phyloP scores from a whole-genome alignment of 2,797 vertebrate genomes.

The Smutsia temminckii region DNA sequence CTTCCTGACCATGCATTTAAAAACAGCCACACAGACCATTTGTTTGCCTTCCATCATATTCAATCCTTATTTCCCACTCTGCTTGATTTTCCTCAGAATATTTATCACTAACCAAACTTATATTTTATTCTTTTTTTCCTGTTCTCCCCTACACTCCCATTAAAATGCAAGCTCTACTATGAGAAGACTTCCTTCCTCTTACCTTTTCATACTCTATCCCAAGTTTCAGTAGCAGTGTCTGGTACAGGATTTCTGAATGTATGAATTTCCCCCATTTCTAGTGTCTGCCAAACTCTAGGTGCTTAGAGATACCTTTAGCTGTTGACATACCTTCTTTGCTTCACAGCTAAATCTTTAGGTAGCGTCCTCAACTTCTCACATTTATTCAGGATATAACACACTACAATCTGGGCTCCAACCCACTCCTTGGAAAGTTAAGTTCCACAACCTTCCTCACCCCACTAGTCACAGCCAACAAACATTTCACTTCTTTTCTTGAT shows the following conservation, averaged over 20 bases:
- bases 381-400: neutral
- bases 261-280: neutral
- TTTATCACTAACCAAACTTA: constrained; percentile 14
- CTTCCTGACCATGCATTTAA: neutral
- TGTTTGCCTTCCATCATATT: neutral
- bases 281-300: neutral
- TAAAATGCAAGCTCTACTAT: neutral
- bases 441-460: neutral
- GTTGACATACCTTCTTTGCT: neutral
- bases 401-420: neutral
- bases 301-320: neutral
- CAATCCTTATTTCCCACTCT: neutral
- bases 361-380: neutral
- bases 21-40: neutral
- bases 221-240: neutral
- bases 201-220: neutral
- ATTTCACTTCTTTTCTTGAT: neutral
- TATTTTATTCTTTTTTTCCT: neutral
- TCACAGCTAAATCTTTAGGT: neutral
- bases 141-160: neutral
- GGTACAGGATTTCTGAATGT: neutral
- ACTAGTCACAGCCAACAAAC: neutral
- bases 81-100: constrained; percentile 9
- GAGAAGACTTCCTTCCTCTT: neutral
- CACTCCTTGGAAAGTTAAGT: neutral